Evolutionary conservation across 2,797 vertebrate species (phyloP).

Genomic region (Diglossa cyanea): DNA sequence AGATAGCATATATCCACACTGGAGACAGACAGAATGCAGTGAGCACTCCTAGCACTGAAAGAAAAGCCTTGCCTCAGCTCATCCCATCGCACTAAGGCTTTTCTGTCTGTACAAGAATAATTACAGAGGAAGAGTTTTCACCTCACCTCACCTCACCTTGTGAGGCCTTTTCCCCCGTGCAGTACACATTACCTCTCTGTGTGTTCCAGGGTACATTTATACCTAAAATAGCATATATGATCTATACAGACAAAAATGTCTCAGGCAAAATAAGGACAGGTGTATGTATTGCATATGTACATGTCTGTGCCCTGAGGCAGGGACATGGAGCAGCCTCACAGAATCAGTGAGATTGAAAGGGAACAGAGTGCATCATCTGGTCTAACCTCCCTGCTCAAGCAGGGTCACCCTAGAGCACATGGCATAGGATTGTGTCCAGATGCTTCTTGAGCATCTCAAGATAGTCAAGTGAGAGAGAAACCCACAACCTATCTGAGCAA

Average conservation of each 20-base stretch:
- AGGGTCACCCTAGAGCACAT: not conserved
- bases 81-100: not conserved
- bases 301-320: not conserved
- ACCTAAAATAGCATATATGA: not conserved
- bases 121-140: not conserved
- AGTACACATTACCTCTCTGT: not conserved
- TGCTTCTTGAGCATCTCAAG: not conserved
- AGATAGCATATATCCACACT: not conserved
- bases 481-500: not conserved
- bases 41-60: too few species aligned
- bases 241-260: not conserved
- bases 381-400: not conserved
- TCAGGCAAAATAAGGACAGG: not conserved
- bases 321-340: not conserved
- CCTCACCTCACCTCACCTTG: not conserved
- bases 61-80: not conserved
- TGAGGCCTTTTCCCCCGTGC: not conserved
- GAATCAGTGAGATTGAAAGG: not conserved
- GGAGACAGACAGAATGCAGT: not conserved
- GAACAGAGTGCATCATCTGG: not conserved
- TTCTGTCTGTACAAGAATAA: not conserved
- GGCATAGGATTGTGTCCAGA: accelerated
- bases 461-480: not conserved
- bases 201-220: not conserved
- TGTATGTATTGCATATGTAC: accelerated